Evolutionary conservation across 2,113 vertebrate species (phyloP), one percentile per base, ranked within the genome.

Genomic region (Actenoides lindsayi): DNA sequence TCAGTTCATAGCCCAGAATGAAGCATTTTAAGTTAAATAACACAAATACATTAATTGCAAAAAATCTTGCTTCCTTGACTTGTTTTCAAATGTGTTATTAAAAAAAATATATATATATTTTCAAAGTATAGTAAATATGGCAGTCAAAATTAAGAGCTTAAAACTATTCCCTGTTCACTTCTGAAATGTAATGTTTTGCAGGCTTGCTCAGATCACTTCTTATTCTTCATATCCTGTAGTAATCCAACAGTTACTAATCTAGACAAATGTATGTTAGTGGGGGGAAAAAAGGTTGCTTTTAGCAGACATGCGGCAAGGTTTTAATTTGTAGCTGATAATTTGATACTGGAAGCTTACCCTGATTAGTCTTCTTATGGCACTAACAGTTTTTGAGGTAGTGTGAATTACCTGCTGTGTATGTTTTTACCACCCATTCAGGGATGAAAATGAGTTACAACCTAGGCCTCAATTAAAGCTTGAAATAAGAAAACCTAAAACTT

Each of bases 291-390:
- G 96, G 94, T 97, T 97, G 97, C 91, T 97, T 97, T 98, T 97
- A 97, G 95, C 92, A 98, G 96, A 98, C 97, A 90, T 96, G 97
- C 46, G 87, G 97, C 97, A 98, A 98, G 98, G 98, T 98, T 99
- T 99, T 99, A 99, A 99, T 99, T 99, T 99, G 99, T 98, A 99
- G 98, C 98, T 98, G 99, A 99, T 99, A 99, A 99, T 99, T 99
- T 99, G 99, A 98, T 98, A 98, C 98, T 98, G 98, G 98, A 98
- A 98, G 98, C 98, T 98, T 99, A 98, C 96, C 81, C 98, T 99
- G 99, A 99, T 99, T 99, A 99, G 98, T 98, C 97, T 98, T 99
- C 98, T 99, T 98, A 98, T 98, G 98, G 98, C 98, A 98, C 98
- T 98, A 98, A 98, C 99, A 98, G 98, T 99, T 99, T 99, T 98